Base-by-base conservation (phyloP, 2,888 invertebrate genomes). In the Heteromurus nitidus region DNA sequence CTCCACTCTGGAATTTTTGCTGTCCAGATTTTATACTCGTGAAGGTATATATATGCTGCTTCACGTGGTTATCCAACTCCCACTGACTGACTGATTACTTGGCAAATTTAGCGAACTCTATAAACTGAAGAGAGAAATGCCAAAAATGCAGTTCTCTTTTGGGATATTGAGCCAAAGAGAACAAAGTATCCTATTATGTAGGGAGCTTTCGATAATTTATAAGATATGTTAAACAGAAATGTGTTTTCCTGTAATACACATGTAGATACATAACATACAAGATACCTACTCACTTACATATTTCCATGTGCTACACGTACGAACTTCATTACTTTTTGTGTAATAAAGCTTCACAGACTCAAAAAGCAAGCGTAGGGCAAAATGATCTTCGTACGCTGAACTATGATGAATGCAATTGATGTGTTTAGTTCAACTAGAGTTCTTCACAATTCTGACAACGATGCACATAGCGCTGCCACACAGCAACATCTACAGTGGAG, bases 141-240 rank as follows among this genome's bases (percentile, higher is more conserved):
- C 16, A 47, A 47, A 47, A 47, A 11, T 47, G 16, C 36, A n/a
- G n/a, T n/a, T 36, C n/a, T 22, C 53, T 55, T 22, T 26, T n/a
- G 62, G n/a, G 18, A 31, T 62, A 31, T 7, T 55, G 26, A 55
- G 20, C 55, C 26, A 24, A 26, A 26, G 26, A 26, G 11, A 26
- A 9, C 9, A n/a, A n/a, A 26, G 24, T 26, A 55, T 65, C 42
- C 67, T 44, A 76, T 76, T 68, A 76, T 58, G 76, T 58, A 76
- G 76, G 76, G 68, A 76, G 69, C 22, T 64, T 30, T 16, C n/a
- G 47, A 72, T 60, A 72, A 72, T 36, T 72, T 72, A 47, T 47
- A 72, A 47, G 47, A 62, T 30, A 47, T 53, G 64, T 16, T 31
- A 13, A 55, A n/a, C 70, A 58, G 13, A 58, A 42, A 55, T 47